Evolutionary conservation across 2,888 invertebrate genomes (phyloP).

Genomic region (Nomada ferruginata): DNA sequence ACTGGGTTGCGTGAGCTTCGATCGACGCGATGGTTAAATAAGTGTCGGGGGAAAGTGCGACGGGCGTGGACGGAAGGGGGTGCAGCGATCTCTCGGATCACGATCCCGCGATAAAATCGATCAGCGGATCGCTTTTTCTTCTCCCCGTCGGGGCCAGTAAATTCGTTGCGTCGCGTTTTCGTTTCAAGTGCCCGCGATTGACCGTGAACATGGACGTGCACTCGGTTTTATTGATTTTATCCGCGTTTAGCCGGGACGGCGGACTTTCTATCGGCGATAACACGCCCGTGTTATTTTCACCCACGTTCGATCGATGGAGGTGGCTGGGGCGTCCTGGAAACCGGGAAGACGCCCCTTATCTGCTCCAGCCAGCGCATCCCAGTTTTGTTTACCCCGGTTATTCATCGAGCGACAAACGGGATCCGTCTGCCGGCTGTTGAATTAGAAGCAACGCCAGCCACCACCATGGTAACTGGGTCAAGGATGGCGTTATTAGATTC

Average conservation of each 20-base stretch:
- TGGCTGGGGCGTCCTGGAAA: slow-evolving; percentile 18
- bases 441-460: slow-evolving; percentile 14
- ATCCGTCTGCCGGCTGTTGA: slow-evolving; percentile 12
- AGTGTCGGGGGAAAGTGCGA: slow-evolving; percentile 41
- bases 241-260: background rate
- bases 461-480: slow-evolving; percentile 42
- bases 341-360: slow-evolving; percentile 5
- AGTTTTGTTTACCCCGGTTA: slow-evolving; percentile 25
- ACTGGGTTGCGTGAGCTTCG: slow-evolving; percentile 58
- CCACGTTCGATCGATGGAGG: slow-evolving; percentile 35
- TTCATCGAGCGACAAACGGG: slow-evolving; percentile 15
- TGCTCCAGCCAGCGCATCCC: background rate
- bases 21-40: slow-evolving; percentile 29
- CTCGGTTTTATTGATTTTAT: slow-evolving; percentile 49
- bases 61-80: background rate
- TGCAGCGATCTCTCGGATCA: slow-evolving; percentile 18
- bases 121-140: background rate
- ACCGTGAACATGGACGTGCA: slow-evolving; percentile 22
- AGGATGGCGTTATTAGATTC: slow-evolving; percentile 47
- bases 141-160: background rate
- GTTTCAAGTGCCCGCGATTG: slow-evolving; percentile 16
- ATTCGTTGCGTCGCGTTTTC: slow-evolving; percentile 7
- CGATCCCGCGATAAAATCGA: slow-evolving; percentile 8
- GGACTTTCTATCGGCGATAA: slow-evolving; percentile 47
- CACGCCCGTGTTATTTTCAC: slow-evolving; percentile 41